A percentile compares a stretch with the other conserved stretches of the same genome.
These are phyloP conservation scores for Hyphantria cunea DNA, from an alignment of 1,140 invertebrate species.

Conservation along the genomic window DNA sequence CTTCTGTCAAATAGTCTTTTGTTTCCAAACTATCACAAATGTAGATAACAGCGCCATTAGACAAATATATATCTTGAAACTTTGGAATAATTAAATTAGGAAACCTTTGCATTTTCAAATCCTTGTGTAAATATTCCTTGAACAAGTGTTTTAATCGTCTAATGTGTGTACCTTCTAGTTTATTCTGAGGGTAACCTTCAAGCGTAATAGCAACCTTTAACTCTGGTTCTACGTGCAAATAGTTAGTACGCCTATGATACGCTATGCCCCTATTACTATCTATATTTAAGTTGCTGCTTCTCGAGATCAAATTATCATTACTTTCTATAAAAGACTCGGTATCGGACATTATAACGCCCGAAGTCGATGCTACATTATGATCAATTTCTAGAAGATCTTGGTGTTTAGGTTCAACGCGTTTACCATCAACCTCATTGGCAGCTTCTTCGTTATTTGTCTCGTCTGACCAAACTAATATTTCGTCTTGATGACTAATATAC, in stretches of 20 bases:
- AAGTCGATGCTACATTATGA: conserved; percentile 32
- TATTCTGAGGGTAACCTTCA: conserved; percentile 67
- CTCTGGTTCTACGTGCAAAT: conserved; percentile 67
- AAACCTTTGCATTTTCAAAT: conserved; percentile 64
- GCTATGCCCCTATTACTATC: conserved; percentile 67
- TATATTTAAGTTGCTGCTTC: conserved; percentile 59
- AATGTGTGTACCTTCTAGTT: conserved; percentile 67
- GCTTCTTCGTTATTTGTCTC: conserved; percentile 40
- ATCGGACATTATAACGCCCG: conserved; percentile 46
- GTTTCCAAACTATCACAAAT: conserved; percentile 75
- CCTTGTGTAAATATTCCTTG: conserved; percentile 67
- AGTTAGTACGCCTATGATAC: conserved; percentile 72
- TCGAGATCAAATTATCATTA: conserved; percentile 53
- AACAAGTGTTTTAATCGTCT: conserved; percentile 61
- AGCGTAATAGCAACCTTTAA: conserved; percentile 66
- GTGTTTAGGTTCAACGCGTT: conserved; percentile 28
- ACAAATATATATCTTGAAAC: conserved; percentile 68
- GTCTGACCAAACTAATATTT: conserved; percentile 49
- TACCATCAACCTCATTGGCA: conserved; percentile 29
- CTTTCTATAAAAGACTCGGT: conserved; percentile 58
- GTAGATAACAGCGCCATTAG: conserved; percentile 72
- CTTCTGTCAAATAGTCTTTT: conserved; percentile 64
- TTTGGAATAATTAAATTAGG: conserved; percentile 62
- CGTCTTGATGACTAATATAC: conserved; percentile 48
- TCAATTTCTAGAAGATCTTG: conserved; percentile 32